Conservation (phyloP, 2,888 invertebrate species). For the Nephrotoma guestfalica region DNA sequence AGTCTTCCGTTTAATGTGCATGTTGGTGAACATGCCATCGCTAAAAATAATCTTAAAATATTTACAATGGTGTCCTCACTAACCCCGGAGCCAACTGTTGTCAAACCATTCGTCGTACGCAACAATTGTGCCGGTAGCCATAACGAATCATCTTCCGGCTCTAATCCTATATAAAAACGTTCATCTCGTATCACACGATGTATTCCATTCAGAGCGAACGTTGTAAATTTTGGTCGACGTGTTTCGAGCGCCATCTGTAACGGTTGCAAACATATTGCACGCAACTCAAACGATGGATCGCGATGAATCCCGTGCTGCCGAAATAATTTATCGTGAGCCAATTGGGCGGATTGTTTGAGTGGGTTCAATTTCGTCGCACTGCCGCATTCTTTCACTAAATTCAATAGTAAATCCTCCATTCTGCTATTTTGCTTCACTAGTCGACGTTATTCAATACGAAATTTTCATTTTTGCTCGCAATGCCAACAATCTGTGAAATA, state of each 20-base stretch:
- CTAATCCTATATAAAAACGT: conserved; percentile 76
- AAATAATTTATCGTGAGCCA: conserved; percentile 70
- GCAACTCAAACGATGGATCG: conserved; percentile 68
- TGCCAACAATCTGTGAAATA: neutral
- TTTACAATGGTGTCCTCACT: conserved; percentile 73
- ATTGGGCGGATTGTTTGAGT: conserved; percentile 70
- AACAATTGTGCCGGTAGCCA: conserved; percentile 88
- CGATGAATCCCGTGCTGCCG: conserved; percentile 63
- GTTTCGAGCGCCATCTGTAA: conserved; percentile 79
- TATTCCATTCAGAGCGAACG: conserved; percentile 71
- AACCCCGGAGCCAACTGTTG: conserved; percentile 40
- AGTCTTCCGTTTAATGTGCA: conserved; percentile 82
- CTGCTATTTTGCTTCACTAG: neutral
- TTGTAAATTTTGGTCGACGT: conserved; percentile 69
- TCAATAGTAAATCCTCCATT: neutral
- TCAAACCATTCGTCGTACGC: conserved; percentile 52
- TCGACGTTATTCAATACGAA: neutral
- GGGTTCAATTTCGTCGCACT: conserved; percentile 56
- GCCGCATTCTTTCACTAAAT: conserved; percentile 2
- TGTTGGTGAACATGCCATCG: conserved; percentile 74
- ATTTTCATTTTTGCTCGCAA: neutral
- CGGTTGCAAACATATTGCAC: conserved; percentile 70
- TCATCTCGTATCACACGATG: conserved; percentile 86
- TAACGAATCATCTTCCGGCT: conserved; percentile 81
- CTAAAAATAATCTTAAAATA: conserved; percentile 56